Percentiles rank a stretch among this genome's conserved stretches.
phyloP scores from a whole-genome alignment of 2,888 invertebrate genomes.

The Clanis bilineata region DNA sequence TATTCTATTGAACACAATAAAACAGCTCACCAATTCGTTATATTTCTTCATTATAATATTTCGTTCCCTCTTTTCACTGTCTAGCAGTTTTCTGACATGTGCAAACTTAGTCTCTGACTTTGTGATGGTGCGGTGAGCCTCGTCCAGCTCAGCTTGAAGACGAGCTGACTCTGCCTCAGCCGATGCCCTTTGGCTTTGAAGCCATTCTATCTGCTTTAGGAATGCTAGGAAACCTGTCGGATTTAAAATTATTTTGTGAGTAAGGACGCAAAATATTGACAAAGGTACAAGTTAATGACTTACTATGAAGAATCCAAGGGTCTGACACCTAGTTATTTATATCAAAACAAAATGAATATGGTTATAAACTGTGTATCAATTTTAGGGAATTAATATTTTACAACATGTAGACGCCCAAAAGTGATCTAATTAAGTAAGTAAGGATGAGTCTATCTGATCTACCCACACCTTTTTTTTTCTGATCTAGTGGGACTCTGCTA shows the following conservation, averaged over 20 bases:
- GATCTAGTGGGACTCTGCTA: too few species aligned
- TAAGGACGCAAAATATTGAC: too few species aligned
- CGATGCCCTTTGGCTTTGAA: slow-evolving; percentile 85
- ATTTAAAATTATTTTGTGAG: too few species aligned
- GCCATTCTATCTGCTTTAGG: slow-evolving; percentile 87
- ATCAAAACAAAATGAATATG: too few species aligned
- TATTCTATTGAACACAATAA: neutral
- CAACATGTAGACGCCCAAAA: neutral
- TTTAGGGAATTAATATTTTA: too few species aligned
- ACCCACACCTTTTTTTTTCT: neutral
- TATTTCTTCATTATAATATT: slow-evolving; percentile 87
- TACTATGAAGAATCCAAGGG: too few species aligned
- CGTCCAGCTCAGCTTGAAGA: slow-evolving; percentile 86
- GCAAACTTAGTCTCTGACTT: slow-evolving; percentile 91
- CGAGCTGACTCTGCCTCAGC: slow-evolving; percentile 88
- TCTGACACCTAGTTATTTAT: too few species aligned
- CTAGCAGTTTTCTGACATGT: slow-evolving; percentile 90
- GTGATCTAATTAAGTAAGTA: too few species aligned
- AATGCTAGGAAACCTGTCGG: slow-evolving; percentile 89
- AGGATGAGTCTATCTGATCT: neutral
- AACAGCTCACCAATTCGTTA: slow-evolving; percentile 83
- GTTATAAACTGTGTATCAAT: too few species aligned
- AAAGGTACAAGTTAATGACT: too few species aligned
- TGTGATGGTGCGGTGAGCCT: slow-evolving; percentile 86
- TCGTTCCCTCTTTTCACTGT: slow-evolving; percentile 88